Evolutionary conservation across 2,797 vertebrate species (phyloP).

Genomic region (Coregonus ussuriensis): DNA sequence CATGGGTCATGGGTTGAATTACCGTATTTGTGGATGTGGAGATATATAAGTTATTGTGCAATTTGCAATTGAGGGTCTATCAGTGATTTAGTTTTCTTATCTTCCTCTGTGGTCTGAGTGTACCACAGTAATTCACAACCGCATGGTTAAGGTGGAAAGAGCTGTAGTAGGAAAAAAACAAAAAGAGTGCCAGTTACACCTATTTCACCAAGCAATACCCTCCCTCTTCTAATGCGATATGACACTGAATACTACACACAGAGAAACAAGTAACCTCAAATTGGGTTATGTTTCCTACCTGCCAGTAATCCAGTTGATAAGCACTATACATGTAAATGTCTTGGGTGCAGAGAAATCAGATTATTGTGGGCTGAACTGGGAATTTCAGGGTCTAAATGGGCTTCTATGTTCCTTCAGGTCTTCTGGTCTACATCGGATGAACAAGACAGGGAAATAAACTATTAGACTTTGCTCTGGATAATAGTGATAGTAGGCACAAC

Average conservation of each 20-base stretch:
- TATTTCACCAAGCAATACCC: slow-evolving; percentile 67
- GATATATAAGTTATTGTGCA: slow-evolving; percentile 51
- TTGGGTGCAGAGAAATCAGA: slow-evolving; percentile 79
- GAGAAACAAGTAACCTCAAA: slow-evolving; percentile 81
- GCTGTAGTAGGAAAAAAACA: slow-evolving; percentile 44
- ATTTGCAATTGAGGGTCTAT: slow-evolving; percentile 45
- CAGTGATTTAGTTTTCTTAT: slow-evolving; percentile 27
- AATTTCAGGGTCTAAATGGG: slow-evolving; percentile 74
- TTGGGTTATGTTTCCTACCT: slow-evolving; percentile 83
- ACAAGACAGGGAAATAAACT: slow-evolving; percentile 72
- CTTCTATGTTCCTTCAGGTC: slow-evolving; percentile 70
- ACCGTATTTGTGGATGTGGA: background rate
- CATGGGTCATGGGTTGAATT: background rate
- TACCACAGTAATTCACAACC: slow-evolving; percentile 33
- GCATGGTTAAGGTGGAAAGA: slow-evolving; percentile 38
- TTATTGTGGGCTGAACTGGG: slow-evolving; percentile 77
- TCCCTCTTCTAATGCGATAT: slow-evolving; percentile 70
- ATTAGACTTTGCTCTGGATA: slow-evolving; percentile 74
- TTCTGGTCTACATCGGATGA: slow-evolving; percentile 71
- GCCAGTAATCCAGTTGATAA: slow-evolving; percentile 85
- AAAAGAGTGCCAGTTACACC: slow-evolving; percentile 55
- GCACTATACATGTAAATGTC: slow-evolving; percentile 85
- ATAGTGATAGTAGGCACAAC: slow-evolving; percentile 43
- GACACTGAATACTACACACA: slow-evolving; percentile 82
- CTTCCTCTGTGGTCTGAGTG: slow-evolving; percentile 15